Evolutionary conservation across 2,888 invertebrate species (phyloP), one percentile per base, ranked within the genome.

Genomic region (Drosophila peninsularis): DNA sequence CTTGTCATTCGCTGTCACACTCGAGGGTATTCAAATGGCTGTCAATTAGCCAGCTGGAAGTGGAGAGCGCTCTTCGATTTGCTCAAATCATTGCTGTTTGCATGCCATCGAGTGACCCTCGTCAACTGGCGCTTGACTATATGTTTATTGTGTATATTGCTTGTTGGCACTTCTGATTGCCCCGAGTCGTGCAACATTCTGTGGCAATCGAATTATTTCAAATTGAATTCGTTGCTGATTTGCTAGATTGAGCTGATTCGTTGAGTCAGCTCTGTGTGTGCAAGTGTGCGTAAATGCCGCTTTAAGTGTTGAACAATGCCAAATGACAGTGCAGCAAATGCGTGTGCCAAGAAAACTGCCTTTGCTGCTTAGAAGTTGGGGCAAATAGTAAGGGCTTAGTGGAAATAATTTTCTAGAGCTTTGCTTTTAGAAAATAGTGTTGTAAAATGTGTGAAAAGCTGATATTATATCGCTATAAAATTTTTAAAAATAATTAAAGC

Each of bases 41-140:
- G 70, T 78, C 77, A 75, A 78, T 78, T 78, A 78, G 68, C 57
- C 58, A 54, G 55, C 58, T 45, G 56, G 66, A 14, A 32, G 17
- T 17, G n/a, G 0, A n/a, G 1, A 1, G n/a, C n/a, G 27, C 45
- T 45, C 47, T 32, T 19, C 47, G 17, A 17, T 32, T 47, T 13
- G 7, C 32, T 32, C 47, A 27, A 62, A 21, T 77, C 77, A 78
- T 58, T 68, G 57, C 41, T 65, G 75, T 78, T 67, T 62, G 66
- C 32, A 24, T 32, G 50, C 17, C 30, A 60, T 61, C 42, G 50
- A 74, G 58, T 36, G 56, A 78, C 75, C 75, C 77, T 78, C 69
- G 74, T 78, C 62, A 65, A 70, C 55, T 53, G 57, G 9, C 52
- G 17, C 19, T 49, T 45, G 11, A 32, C 41, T 27, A 55, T 67